Evolutionary conservation across 1,140 invertebrate species (phyloP), one percentile per base, ranked within the genome.

Genomic region (Drosophila erecta): DNA sequence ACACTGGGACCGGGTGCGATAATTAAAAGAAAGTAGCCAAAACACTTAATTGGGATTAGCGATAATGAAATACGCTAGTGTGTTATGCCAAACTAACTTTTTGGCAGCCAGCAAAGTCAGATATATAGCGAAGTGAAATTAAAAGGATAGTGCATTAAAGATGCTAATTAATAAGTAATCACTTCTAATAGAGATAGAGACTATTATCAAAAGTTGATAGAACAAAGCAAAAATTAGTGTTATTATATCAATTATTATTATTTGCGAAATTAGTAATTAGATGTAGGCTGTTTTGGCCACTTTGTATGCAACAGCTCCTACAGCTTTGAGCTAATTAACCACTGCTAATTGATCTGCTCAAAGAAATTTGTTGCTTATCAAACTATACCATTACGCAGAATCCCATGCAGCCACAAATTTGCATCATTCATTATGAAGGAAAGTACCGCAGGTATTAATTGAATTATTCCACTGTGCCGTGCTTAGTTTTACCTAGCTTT

Each of bases 21-120:
- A 76, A 76, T 76, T 76, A 76, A 76, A 76, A 76, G 51, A 76
- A 76, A 76, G 72, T 66, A 56, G 73, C 64, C 67, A 78, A 81
- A 81, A 57, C 46, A 56, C 60, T 50, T 78, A 70, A 72, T 87
- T 61, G 62, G 74, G 73, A 49, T 59, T 49, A 66, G 24, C 50
- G 56, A 79, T 60, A 69, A 51, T 57, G 44, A 44, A 75, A 50
- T 41, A 56, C 49, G 53, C 12, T 37, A 8, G 22, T 43, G 41
- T 56, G 38, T 53, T 53, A 24, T 51, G 43, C 44, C 53, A 56
- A 64, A 20, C 46, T 20, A 64, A 67, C 61, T 54, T 67, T 35
- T 24, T 67, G 37, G 46, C 30, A 37, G 44, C 4, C 4, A 69
- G 35, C 24, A 57, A 47, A 40, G 11, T 51, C 7, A 14, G 15